Percentiles rank a stretch among this genome's conserved stretches.
These are phyloP conservation scores for Poecile atricapillus DNA, from an alignment of 2,113 vertebrate species.

Conservation along the genomic window DNA sequence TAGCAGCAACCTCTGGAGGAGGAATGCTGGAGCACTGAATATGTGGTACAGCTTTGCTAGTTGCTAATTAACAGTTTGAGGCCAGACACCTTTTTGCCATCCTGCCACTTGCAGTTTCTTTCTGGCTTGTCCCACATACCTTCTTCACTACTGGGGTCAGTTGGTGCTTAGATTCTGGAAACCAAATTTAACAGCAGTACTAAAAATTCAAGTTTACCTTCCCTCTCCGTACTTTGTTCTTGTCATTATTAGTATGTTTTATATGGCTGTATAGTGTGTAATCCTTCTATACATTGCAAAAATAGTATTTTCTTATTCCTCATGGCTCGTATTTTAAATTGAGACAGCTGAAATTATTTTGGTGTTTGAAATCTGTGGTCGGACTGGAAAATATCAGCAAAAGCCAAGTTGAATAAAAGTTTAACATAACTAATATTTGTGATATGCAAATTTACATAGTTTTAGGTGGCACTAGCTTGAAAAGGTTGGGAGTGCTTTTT, in stretches of 20 bases:
- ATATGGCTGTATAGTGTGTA: slow-evolving; percentile 27
- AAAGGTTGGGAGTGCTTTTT: neutral
- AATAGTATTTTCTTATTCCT: neutral
- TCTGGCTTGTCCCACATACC: slow-evolving; percentile 51
- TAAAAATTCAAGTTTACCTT: slow-evolving; percentile 60
- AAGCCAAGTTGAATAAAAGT: neutral
- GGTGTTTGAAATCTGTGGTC: neutral
- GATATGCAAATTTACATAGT: neutral
- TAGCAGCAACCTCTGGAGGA: slow-evolving; percentile 78
- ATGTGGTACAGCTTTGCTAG: slow-evolving; percentile 67
- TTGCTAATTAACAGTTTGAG: slow-evolving; percentile 79
- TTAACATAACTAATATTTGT: neutral
- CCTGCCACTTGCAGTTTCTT: slow-evolving; percentile 67
- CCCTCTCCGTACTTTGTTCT: slow-evolving; percentile 54
- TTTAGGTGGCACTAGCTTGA: neutral
- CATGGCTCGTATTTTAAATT: neutral
- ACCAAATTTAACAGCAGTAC: slow-evolving; percentile 54
- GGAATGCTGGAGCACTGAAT: slow-evolving; percentile 66
- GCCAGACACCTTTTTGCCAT: slow-evolving; percentile 62
- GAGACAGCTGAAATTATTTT: slow-evolving; percentile 42
- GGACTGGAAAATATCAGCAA: slow-evolving; percentile 26
- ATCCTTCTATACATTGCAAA: neutral
- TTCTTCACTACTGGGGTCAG: slow-evolving; percentile 55
- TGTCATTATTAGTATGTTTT: slow-evolving; percentile 50
- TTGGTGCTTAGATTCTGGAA: slow-evolving; percentile 57